These are phyloP conservation scores for Promerops cafer DNA, from an alignment of 2,113 vertebrate species.

Conservation along the genomic window DNA sequence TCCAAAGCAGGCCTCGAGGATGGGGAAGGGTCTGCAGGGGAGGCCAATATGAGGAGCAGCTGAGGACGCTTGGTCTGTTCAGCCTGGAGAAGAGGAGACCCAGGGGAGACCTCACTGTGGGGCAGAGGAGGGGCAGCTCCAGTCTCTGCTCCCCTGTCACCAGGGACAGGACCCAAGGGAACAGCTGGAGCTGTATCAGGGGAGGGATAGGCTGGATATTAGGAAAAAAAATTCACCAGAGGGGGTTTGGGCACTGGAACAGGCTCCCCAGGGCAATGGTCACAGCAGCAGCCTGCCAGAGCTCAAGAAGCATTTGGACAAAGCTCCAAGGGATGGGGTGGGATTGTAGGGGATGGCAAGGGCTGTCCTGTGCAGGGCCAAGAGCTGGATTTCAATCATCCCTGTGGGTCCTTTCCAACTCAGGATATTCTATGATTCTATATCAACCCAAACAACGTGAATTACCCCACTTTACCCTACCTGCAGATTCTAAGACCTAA, in stretches of 20 bases:
- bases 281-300: background rate
- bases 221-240: rapidly evolving
- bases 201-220: background rate
- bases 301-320: background rate
- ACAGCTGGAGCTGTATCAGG: background rate
- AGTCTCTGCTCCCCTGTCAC: background rate
- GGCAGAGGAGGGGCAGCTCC: background rate
- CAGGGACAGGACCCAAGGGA: background rate
- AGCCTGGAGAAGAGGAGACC: background rate
- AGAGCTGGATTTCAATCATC: background rate
- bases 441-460: background rate
- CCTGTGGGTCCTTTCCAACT: background rate
- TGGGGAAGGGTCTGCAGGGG: background rate
- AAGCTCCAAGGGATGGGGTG: too few relatives aligned
- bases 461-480: background rate
- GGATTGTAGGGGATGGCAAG: background rate
- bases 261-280: background rate
- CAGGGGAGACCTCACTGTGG: background rate
- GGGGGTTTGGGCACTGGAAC: background rate
- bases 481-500: background rate
- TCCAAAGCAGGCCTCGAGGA: background rate
- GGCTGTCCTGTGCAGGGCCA: background rate
- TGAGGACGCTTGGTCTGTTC: background rate
- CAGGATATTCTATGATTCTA: background rate
- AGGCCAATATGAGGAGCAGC: rapidly evolving